These are phyloP conservation scores for Habrosyne pyritoides DNA, from an alignment of 2,888 invertebrate genomes.

Conservation along the genomic window DNA sequence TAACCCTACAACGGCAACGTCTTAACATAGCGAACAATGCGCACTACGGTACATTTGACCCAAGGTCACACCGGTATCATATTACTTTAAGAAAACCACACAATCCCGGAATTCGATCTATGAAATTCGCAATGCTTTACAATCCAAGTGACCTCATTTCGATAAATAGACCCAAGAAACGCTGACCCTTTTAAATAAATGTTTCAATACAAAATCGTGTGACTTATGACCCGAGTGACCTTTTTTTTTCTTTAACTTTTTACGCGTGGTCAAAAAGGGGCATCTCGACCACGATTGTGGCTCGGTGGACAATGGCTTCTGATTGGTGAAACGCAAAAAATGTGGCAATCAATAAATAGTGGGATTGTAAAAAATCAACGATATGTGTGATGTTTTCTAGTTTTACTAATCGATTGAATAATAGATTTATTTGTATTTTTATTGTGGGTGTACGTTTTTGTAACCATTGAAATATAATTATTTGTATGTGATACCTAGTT, in stretches of 20 bases:
- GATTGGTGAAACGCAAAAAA: slow-evolving; percentile 67
- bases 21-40: slow-evolving; percentile 18
- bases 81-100: slow-evolving; percentile 61
- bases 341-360: slow-evolving; percentile 26
- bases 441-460: background rate
- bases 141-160: slow-evolving; percentile 64
- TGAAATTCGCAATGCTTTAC: slow-evolving; percentile 53
- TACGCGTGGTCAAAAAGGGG: slow-evolving; percentile 63
- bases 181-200: slow-evolving; percentile 38
- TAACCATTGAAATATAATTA: background rate
- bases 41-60: slow-evolving; percentile 52
- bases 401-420: slow-evolving; percentile 11
- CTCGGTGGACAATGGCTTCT: slow-evolving; percentile 66
- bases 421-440: background rate
- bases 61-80: slow-evolving; percentile 71
- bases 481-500: background rate
- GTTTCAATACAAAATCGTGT: slow-evolving; percentile 17
- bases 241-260: slow-evolving; percentile 46
- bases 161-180: slow-evolving; percentile 39
- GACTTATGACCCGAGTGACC: slow-evolving; percentile 35
- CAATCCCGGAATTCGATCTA: slow-evolving; percentile 56
- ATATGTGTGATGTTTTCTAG: slow-evolving; percentile 19
- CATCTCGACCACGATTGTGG: slow-evolving; percentile 55
- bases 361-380: slow-evolving; percentile 23
- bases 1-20: slow-evolving; percentile 4